Percentiles rank a stretch among this genome's conserved stretches.
phyloP scores from a whole-genome alignment of 1,140 invertebrate species.

The Lordiphosa collinella region DNA sequence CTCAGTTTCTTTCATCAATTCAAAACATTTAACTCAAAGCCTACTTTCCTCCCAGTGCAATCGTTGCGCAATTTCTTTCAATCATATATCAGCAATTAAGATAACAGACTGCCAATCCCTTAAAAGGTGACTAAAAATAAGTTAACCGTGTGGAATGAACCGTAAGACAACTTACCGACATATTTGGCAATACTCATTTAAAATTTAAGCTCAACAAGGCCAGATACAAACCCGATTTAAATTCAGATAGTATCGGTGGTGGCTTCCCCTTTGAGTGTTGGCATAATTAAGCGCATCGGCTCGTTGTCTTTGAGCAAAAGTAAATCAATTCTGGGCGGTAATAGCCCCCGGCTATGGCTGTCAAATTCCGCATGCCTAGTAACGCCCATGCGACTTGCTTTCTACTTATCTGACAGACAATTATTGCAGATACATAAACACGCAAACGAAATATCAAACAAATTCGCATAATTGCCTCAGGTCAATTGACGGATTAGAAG shows the following conservation, averaged over 20 bases:
- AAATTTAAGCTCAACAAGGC: constrained; percentile 27
- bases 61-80: too few relatives aligned
- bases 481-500: constrained; percentile 20
- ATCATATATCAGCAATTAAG: constrained; percentile 24
- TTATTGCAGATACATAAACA: constrained; percentile 32
- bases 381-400: constrained; percentile 12
- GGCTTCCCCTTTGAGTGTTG: constrained; percentile 2
- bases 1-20: too few relatives aligned
- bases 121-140: background rate
- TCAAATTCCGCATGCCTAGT: constrained; percentile 29
- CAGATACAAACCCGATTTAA: constrained; percentile 21
- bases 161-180: constrained; percentile 20
- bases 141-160: constrained; percentile 18
- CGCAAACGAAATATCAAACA: constrained; percentile 56
- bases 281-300: constrained; percentile 32
- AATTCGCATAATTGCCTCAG: constrained; percentile 16
- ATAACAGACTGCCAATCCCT: constrained; percentile 24
- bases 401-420: constrained; percentile 36
- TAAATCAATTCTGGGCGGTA: constrained; percentile 49
- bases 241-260: background rate
- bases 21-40: too few relatives aligned
- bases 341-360: constrained; percentile 42
- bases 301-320: constrained; percentile 26
- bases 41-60: too few relatives aligned
- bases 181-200: constrained; percentile 44